Conservation (phyloP, 2,113 vertebrate species). For the Vulpes ferrilata region DNA sequence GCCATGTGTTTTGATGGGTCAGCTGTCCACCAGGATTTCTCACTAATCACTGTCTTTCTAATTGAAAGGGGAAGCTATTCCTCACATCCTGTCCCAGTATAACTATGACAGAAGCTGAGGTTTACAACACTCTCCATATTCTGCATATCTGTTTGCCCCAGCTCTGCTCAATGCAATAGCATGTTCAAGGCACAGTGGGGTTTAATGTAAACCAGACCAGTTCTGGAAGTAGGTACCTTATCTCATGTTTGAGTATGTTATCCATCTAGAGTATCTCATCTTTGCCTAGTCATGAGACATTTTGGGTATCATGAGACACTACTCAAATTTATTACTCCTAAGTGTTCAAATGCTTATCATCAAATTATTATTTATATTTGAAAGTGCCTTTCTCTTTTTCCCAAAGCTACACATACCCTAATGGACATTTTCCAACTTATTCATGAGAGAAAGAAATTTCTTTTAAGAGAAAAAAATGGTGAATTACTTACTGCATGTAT, state of each 20-base stretch:
- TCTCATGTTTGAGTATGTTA: not conserved
- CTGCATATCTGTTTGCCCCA: not conserved
- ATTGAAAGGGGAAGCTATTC: not conserved
- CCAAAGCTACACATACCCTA: not conserved
- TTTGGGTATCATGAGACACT: not conserved
- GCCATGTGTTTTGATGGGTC: no score
- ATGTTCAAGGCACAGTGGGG: not conserved
- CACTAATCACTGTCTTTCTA: not conserved
- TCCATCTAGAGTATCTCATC: not conserved
- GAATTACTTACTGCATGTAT: not conserved
- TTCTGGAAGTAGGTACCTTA: not conserved
- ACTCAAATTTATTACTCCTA: not conserved
- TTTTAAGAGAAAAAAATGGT: not conserved
- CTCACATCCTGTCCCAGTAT: not conserved
- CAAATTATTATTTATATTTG: not conserved
- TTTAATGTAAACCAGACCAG: not conserved
- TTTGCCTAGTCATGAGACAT: not conserved
- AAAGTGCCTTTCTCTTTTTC: not conserved
- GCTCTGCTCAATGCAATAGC: not conserved
- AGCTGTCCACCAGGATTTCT: not conserved
- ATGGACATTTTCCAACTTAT: not conserved
- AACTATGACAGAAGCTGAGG: not conserved
- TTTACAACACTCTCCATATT: not conserved
- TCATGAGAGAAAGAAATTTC: not conserved
- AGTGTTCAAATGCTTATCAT: not conserved